Evolutionary conservation across 2,797 vertebrate genomes (phyloP).

Genomic region (Pipistrellus kuhlii): DNA sequence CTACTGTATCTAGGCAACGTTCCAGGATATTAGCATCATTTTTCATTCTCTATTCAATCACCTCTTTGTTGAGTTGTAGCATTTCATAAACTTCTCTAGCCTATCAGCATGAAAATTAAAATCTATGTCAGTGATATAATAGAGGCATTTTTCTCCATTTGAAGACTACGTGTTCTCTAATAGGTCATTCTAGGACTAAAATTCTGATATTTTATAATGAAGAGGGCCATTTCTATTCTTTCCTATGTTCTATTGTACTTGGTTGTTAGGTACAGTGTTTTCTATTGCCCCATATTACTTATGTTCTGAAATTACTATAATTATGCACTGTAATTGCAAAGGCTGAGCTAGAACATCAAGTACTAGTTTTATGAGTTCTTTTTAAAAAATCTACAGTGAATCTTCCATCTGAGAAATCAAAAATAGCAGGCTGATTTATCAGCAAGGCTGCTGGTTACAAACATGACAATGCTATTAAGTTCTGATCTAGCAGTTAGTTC

Average conservation of each 20-base stretch:
- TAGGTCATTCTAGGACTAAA: not conserved
- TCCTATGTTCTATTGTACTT: not conserved
- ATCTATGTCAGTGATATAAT: not conserved
- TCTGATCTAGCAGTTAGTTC: not conserved
- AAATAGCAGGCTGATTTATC: not conserved
- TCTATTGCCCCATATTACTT: not conserved
- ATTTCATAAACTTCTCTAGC: constrained; percentile 13
- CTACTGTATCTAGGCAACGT: not conserved
- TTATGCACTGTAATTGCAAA: not conserved
- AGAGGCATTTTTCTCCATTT: not conserved
- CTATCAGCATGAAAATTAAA: not conserved
- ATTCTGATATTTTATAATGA: not conserved
- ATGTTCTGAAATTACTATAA: constrained; percentile 30
- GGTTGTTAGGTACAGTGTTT: not conserved
- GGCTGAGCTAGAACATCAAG: constrained; percentile 55
- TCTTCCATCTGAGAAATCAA: not conserved
- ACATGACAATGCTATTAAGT: accelerated
- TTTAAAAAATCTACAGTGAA: constrained; percentile 41
- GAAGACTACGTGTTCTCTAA: not conserved
- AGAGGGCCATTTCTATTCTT: not conserved
- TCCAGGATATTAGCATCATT: not conserved
- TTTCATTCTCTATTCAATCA: not conserved
- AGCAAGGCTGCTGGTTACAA: not conserved
- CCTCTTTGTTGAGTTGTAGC: not conserved
- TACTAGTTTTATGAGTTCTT: constrained; percentile 5